Evolutionary conservation across 2,113 vertebrate genomes (phyloP), one percentile per base, ranked within the genome.

Genomic region (human): DNA sequence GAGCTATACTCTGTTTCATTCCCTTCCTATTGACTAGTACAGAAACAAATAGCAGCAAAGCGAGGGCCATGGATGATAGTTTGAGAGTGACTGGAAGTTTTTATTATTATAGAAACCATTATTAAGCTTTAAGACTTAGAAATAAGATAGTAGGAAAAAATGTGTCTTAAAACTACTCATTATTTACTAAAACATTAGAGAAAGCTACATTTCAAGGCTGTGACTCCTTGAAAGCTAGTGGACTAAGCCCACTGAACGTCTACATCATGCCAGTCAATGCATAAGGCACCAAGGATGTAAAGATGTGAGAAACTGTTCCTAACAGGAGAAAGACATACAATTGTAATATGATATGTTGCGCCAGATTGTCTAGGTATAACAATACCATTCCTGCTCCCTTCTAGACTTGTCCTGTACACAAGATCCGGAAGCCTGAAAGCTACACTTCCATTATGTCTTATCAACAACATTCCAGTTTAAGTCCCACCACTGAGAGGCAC

Each of bases 161-260:
- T 38, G 12, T 55, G 16, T 91, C n/a, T 50, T 64, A 40, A 35
- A 91, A 61, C 22, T 92, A 32, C n/a, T 43, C 18, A 35, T 83
- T 66, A 52, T 57, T 72, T 89, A 89, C 86, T 70, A 86, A 45
- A 45, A 43, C n/a, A 35, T 16, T 73, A 32, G 55, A 17, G 2
- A 23, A 85, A 30, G 59, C 14, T 32, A 43, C 76, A 66, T 64
- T 48, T 85, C 35, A 81, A 59, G 22, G 66, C 38, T 30, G 5
- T 18, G 7, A 13, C 66, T 5, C 12, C 0, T 10, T 0, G 11
- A 32, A 55, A 50, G 25, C 5, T 57, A 30, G 9, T 43, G 40
- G 25, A 61, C 11, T n/a, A 14, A 32, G 61, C 3, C 73, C 2
- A 70, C 5, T 55, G 48, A 40, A 43, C 43, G 14, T 7, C 35